These are phyloP conservation scores for Tolypeutes matacus DNA, from an alignment of 2,797 vertebrate genomes.

Conservation along the genomic window DNA sequence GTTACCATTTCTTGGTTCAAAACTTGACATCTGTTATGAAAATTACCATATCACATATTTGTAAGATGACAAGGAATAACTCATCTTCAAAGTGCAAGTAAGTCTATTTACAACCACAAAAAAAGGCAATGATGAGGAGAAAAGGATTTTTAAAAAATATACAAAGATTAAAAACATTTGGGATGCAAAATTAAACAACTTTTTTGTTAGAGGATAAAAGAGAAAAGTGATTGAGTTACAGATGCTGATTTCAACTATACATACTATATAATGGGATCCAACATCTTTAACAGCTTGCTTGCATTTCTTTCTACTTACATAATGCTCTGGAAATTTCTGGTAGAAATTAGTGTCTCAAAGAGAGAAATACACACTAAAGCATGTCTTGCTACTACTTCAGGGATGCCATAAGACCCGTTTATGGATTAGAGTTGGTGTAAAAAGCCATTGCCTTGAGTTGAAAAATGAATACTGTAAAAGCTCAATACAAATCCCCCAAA, in stretches of 20 bases:
- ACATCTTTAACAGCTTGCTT: constrained; percentile 79
- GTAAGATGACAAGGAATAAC: constrained; percentile 83
- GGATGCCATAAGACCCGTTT: constrained; percentile 64
- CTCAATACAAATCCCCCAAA: constrained; percentile 80
- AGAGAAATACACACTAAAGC: constrained; percentile 75
- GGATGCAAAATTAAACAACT: constrained; percentile 83
- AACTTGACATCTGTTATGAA: constrained; percentile 86
- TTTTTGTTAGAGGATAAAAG: constrained; percentile 79
- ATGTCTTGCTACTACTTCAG: constrained; percentile 79
- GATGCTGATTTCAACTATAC: constrained; percentile 79
- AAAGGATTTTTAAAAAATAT: constrained; percentile 83
- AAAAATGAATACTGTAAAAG: constrained; percentile 81
- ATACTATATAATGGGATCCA: constrained; percentile 78
- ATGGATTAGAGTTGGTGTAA: constrained; percentile 79
- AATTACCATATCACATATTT: constrained; percentile 83
- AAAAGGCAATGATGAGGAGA: constrained; percentile 83
- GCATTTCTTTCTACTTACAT: constrained; percentile 79
- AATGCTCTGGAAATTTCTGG: constrained; percentile 82
- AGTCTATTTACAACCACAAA: constrained; percentile 85
- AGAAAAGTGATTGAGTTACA: constrained; percentile 82
- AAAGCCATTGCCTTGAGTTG: constrained; percentile 83
- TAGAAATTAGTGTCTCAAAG: constrained; percentile 82
- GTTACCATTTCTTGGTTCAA: constrained; percentile 85
- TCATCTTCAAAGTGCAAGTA: constrained; percentile 84
- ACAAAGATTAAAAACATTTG: constrained; percentile 85